Evolutionary conservation across 1,140 invertebrate species (phyloP), one percentile per base, ranked within the genome.

Genomic region (Heliconius himera): DNA sequence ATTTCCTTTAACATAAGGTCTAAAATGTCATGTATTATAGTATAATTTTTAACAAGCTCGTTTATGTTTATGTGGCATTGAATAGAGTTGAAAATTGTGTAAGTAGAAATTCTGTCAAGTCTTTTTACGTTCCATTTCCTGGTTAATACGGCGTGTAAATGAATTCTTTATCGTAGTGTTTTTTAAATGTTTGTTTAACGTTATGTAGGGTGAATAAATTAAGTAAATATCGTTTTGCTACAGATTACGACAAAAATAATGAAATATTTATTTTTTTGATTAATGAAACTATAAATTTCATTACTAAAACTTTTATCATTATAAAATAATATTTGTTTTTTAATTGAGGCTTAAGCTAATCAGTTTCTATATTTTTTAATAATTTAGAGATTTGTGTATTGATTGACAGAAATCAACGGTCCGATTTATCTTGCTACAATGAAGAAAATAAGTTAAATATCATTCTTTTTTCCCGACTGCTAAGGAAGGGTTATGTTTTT

Each of bases 91-190:
- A 72, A 72, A 72, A 72, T 72, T 41, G 70, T 41, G 33, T 79
- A 77, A 80, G 71, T 54, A 75, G 77, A 83, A 46, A 76, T 84
- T 81, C 81, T 79, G 56, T 46, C 79, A 54, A 82, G 81, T 84
- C 79, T 91, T 91, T 90, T 88, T 88, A 87, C 88, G 85, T 89
- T 84, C 88, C 88, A 92, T 93, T 93, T 90, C 88, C 85, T 82
- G 88, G 88, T 88, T 93, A 94, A 94, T 90, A 88, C 83, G 84
- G 85, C 91, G 91, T 94, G 87, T 92, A 94, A 94, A 94, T 94
- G 90, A 93, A 91, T 94, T 93, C 93, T 93, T 94, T 94, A 93
- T 92, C 89, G 88, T 83, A 83, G 86, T 86, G 86, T 88, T 89
- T 91, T 94, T 93, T 88, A 90, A 93, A 87, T 86, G 88, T 92